Base-by-base conservation (phyloP, 2,888 invertebrate genomes). In the Encarsia formosa region DNA sequence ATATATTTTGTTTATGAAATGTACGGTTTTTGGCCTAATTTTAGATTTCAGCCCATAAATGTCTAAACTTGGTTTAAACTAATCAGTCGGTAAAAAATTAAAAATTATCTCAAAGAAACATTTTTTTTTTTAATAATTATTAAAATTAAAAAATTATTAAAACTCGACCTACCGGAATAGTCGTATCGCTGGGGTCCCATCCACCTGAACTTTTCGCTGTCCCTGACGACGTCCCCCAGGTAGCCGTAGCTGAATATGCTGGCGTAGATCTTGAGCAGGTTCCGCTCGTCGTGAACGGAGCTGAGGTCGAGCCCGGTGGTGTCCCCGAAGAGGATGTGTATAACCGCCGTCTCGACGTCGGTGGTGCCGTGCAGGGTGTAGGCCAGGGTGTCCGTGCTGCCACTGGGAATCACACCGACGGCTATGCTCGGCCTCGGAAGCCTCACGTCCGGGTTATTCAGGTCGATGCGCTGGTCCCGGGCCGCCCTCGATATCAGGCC, bases 151-250 rank as follows among this genome's bases (percentile, higher is more conserved):
- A n/a, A n/a, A n/a, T n/a, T n/a, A n/a, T n/a, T n/a, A n/a, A n/a
- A 16, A 40, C 29, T 29, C 11, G 35, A 47, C 64, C 61, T 67
- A 84, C 87, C 89, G 48, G 86, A 82, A 72, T 85, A 86, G 64
- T 88, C 86, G 68, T 92, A 92, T 59, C 91, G 78, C 59, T 82
- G 81, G 15, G 91, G 90, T 32, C 92, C 92, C 85, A 92, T 86
- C 87, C 89, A 91, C 38, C 91, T 78, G 63, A 87, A 84, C 55
- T 82, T 81, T 64, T 91, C 91, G 66, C 90, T 90, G 63, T 88
- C 86, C 54, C 81, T 78, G 18, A 90, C 80, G 31, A 88, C 83
- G 73, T 92, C 91, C 3, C 91, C 92, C 63, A 91, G 80, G 75
- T 87, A 92, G 2, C 92, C 92, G 69, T 91, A 92, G 54, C 87